These are phyloP conservation scores for Hyperoodon ampullatus DNA, from an alignment of 2,113 vertebrate genomes.

Conservation along the genomic window DNA sequence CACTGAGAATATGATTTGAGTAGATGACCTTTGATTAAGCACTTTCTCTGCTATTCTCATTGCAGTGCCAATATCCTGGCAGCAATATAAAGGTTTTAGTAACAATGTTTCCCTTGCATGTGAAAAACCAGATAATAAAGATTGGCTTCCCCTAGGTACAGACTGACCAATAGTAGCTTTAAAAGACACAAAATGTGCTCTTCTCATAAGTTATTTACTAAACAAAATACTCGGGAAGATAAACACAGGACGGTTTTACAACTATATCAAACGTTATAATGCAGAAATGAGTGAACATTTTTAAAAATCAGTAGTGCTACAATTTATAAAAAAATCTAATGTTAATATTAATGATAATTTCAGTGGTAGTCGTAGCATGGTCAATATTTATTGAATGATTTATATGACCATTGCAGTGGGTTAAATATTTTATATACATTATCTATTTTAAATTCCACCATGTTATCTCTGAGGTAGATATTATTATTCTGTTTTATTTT, in stretches of 20 bases:
- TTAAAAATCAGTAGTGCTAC: neutral
- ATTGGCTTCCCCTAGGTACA: conserved; percentile 2
- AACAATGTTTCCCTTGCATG: conserved; percentile 47
- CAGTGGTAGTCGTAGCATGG: neutral
- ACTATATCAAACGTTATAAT: neutral
- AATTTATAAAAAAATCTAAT: neutral
- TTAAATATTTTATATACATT: neutral
- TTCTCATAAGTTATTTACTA: conserved; percentile 37
- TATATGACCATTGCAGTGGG: neutral
- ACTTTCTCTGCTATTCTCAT: conserved; percentile 10
- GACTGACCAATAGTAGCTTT: conserved; percentile 23
- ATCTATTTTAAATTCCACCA: neutral
- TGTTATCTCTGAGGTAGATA: neutral
- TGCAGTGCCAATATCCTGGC: neutral
- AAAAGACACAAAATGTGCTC: conserved; percentile 48
- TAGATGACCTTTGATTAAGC: conserved; percentile 62
- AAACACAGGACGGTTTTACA: neutral
- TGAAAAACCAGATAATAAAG: conserved; percentile 66
- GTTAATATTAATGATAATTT: neutral
- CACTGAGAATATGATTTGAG: conserved; percentile 60
- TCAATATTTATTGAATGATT: neutral
- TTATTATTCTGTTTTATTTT: neutral
- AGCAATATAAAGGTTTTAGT: conserved; percentile 53
- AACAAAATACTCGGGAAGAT: conserved; percentile 24
- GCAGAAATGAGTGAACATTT: neutral